phyloP scores from a whole-genome alignment of 2,888 invertebrate genomes.

The Schrankia costaestrigalis region DNA sequence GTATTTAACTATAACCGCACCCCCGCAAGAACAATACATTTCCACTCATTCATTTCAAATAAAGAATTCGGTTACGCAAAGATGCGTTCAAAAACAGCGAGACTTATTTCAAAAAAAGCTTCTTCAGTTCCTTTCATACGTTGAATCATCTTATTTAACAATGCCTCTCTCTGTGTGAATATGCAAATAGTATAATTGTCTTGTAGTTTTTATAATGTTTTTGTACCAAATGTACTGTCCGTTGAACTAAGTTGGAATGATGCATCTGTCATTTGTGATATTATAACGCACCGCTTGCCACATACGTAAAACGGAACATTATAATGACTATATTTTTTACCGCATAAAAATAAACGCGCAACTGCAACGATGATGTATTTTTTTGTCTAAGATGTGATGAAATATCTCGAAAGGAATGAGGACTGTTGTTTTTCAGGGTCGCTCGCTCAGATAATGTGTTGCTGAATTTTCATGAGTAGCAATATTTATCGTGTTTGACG shows the following conservation, averaged over 20 bases:
- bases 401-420: constrained; percentile 55
- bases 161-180: constrained; percentile 53
- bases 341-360: constrained; percentile 43
- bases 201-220: constrained; percentile 47
- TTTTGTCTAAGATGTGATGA: constrained; percentile 50
- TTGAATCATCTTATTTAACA: constrained; percentile 49
- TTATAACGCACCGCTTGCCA: constrained; percentile 61
- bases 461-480: constrained; percentile 75
- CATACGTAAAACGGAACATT: constrained; percentile 54
- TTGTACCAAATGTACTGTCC: constrained; percentile 40
- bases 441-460: constrained; percentile 46
- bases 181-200: constrained; percentile 75
- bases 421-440: constrained; percentile 50
- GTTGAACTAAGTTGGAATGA: constrained; percentile 51
- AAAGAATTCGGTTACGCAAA: constrained; percentile 65
- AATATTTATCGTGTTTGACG: constrained; percentile 67
- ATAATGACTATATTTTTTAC: constrained; percentile 58
- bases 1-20: constrained; percentile 24
- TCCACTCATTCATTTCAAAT: constrained; percentile 57
- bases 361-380: constrained; percentile 50
- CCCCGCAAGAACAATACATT: constrained; percentile 32
- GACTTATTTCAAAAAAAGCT: constrained; percentile 33
- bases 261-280: constrained; percentile 76
- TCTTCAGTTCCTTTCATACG: constrained; percentile 52
- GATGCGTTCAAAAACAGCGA: constrained; percentile 63